Evolutionary conservation across 2,888 invertebrate species (phyloP).

Genomic region (Nephrotoma guestfalica): DNA sequence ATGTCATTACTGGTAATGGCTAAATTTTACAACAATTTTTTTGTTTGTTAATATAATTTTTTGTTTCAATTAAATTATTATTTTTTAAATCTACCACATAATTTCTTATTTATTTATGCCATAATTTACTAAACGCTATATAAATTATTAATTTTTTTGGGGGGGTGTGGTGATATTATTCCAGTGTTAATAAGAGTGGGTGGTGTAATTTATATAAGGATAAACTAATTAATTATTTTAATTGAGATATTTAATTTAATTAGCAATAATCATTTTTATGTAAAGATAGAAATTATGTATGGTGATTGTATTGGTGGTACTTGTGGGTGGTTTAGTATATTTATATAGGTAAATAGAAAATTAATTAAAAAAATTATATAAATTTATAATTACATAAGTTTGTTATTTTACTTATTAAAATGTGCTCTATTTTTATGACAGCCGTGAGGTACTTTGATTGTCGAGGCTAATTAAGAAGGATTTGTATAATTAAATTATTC

Average conservation of each 20-base stretch:
- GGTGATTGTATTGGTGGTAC: not conserved
- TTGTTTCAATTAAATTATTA: not conserved
- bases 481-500: not conserved
- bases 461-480: slow-evolving; percentile 4
- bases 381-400: not conserved
- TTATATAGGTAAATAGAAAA: not conserved
- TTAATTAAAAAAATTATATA: not conserved
- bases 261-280: not conserved
- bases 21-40: not conserved
- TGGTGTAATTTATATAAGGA: not conserved
- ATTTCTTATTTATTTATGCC: not conserved
- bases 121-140: not conserved
- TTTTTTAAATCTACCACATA: not conserved
- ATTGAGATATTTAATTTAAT: not conserved
- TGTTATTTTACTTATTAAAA: not conserved
- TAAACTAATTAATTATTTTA: not conserved
- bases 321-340: not conserved
- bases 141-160: not conserved
- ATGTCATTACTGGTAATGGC: not conserved
- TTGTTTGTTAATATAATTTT: not conserved
- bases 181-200: not conserved
- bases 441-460: slow-evolving; percentile 7
- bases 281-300: not conserved
- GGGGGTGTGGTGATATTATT: not conserved
- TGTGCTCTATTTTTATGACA: slow-evolving; percentile 5